phyloP scores from a whole-genome alignment of 1,140 invertebrate genomes.

The Maniola jurtina region DNA sequence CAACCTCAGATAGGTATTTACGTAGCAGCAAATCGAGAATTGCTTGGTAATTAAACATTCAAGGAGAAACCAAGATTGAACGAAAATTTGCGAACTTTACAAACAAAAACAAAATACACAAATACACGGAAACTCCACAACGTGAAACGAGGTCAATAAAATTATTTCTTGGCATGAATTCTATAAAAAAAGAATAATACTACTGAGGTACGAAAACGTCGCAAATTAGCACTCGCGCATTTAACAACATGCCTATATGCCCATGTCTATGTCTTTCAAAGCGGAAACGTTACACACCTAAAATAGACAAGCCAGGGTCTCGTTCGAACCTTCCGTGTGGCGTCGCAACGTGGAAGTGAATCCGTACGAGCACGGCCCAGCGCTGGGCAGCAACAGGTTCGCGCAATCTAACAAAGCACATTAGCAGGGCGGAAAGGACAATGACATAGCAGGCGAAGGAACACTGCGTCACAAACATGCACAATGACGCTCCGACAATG shows the following conservation, averaged over 20 bases:
- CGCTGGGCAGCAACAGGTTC: constrained; percentile 38
- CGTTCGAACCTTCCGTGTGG: constrained; percentile 49
- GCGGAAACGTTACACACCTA: constrained; percentile 59
- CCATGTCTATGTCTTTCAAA: constrained; percentile 29
- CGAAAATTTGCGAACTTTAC: constrained; percentile 15
- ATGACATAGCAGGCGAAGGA: constrained; percentile 69
- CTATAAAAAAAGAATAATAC: constrained; percentile 29
- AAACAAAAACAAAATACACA: constrained; percentile 34
- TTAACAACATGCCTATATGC: constrained; percentile 32
- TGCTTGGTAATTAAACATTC: constrained; percentile 10
- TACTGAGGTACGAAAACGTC: not conserved
- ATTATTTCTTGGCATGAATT: constrained; percentile 28
- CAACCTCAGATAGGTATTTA: not conserved
- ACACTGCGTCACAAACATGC: constrained; percentile 62
- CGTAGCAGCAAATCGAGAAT: not conserved
- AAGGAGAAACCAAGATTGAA: constrained; percentile 10
- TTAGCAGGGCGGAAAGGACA: constrained; percentile 58
- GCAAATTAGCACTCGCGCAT: constrained; percentile 29
- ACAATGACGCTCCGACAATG: constrained; percentile 70
- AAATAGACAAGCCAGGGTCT: constrained; percentile 68
- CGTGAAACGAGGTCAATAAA: constrained; percentile 36
- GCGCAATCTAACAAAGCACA: constrained; percentile 45
- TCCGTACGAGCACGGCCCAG: constrained; percentile 10
- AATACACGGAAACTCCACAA: constrained; percentile 35
- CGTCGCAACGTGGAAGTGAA: constrained; percentile 48